Base-by-base conservation (phyloP, 2,888 invertebrate species). In the Callinectes sapidus region DNA sequence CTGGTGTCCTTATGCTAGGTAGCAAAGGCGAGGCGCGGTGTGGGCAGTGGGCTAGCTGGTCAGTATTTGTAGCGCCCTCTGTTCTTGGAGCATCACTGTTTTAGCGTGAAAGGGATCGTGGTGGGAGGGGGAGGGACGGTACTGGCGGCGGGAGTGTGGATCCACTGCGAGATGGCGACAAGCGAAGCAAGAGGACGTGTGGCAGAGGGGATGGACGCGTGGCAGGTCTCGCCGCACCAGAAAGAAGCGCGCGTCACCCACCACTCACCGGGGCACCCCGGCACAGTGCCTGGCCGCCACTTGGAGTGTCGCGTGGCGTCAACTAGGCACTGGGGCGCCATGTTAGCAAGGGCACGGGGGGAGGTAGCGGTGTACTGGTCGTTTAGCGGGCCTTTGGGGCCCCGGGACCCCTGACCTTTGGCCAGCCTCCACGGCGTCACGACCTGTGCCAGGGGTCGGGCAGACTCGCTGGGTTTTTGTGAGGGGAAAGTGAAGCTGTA, bases 341-440 rank as follows among this genome's bases (percentile, higher is more conserved):
- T 35, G 77, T 28, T 55, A 55, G 18, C 23, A 42, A 35, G 35
- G 23, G 23, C 23, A 2, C 5, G 86, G 35, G 0, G 39, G 86
- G 42, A 61, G 6, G 77, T 32, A 39, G 32, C 14, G 89, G 71
- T 89, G 89, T 89, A 28, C 71, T 42, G 89, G 42, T 71, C 3
- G 66, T 54, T 66, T 42, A 18, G 28, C 35, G 32, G 55, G 32
- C 88, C 88, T 28, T 35, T 28, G 55, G 61, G 35, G 54, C 48
- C 54, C 90, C 28, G 55, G 39, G 91, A 91, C 91, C 91, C 91
- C 54, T 55, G 81, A 91, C 91, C 91, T 91, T 91, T 91, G 91
- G 88, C 88, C 87, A 88, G 81, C 91, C 91, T 91, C 91, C 91
- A 89, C 88, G 35, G 77, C 88, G 87, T 91, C 91, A 91, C 91